Conservation (phyloP, 2,888 invertebrate genomes). For the Lasioglossum figueresi region DNA sequence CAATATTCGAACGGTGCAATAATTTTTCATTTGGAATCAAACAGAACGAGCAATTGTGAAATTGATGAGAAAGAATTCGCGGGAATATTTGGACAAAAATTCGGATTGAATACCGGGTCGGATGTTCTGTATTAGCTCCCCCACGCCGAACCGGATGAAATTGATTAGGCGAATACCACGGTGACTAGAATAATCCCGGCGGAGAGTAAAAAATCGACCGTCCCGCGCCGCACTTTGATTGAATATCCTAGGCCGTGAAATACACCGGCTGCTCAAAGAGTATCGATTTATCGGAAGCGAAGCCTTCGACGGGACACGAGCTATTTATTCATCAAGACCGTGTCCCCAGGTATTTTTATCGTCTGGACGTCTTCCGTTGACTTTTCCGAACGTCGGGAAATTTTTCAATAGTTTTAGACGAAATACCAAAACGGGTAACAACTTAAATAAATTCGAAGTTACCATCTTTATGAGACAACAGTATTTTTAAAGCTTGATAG, state of each 20-base stretch:
- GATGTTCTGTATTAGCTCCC: background rate
- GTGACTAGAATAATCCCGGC: conserved; percentile 11
- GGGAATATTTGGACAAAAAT: background rate
- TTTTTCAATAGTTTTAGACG: background rate
- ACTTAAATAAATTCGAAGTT: background rate
- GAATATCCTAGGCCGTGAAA: conserved; percentile 48
- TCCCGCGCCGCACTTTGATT: conserved; percentile 5
- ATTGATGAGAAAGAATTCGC: background rate
- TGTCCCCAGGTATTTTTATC: conserved; percentile 15
- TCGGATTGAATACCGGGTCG: background rate
- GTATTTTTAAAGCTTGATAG: no score
- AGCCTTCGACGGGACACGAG: conserved; percentile 5
- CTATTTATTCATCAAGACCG: conserved; percentile 44
- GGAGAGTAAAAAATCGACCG: conserved; percentile 14
- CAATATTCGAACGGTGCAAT: background rate
- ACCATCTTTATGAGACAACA: background rate
- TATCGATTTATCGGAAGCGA: conserved; percentile 41
- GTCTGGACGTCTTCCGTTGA: background rate
- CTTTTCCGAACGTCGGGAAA: background rate
- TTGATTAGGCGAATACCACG: conserved; percentile 15
- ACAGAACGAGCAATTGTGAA: background rate
- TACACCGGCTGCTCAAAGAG: background rate
- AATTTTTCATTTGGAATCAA: background rate
- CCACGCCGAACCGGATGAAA: background rate
- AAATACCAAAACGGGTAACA: background rate